Percentiles rank a stretch among this genome's conserved stretches.
Evolutionary conservation across 2,888 invertebrate species (phyloP).

Genomic region (Rapana venosa): DNA sequence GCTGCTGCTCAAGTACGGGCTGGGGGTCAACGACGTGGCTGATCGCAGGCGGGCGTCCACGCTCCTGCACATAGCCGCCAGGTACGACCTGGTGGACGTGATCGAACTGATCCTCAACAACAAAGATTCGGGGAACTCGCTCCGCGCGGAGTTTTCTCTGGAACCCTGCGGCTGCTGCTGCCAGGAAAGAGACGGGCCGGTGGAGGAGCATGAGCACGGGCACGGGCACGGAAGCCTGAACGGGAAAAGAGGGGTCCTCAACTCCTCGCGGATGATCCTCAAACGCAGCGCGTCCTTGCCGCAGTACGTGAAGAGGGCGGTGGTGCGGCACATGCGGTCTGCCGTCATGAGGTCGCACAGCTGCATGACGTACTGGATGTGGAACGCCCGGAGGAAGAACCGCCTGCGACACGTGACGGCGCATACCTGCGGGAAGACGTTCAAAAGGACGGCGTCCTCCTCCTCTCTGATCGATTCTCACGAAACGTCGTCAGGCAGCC

Average conservation of each 20-base stretch:
- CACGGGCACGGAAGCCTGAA: neutral
- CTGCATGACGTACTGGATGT: slow-evolving; percentile 14
- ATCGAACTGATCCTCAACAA: slow-evolving; percentile 16
- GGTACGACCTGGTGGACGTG: slow-evolving; percentile 42
- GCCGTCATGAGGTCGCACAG: slow-evolving; percentile 13
- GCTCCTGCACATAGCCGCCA: slow-evolving; percentile 43
- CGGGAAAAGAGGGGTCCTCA: neutral
- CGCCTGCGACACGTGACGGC: neutral
- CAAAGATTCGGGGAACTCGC: neutral
- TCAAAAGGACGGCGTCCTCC: neutral
- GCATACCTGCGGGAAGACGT: neutral
- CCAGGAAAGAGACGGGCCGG: neutral
- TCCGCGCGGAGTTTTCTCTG: neutral
- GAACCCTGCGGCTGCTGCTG: neutral
- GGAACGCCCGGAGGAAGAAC: slow-evolving; percentile 9
- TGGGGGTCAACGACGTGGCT: slow-evolving; percentile 35
- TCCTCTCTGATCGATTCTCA: neutral
- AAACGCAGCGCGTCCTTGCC: neutral
- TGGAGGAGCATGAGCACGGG: neutral
- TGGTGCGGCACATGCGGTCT: slow-evolving; percentile 19
- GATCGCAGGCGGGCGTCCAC: slow-evolving; percentile 41
- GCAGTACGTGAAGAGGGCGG: neutral
- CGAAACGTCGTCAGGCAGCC: neutral
- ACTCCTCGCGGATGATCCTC: neutral
- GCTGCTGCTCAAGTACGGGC: slow-evolving; percentile 1